Evolutionary conservation across 2,888 invertebrate genomes (phyloP), one percentile per base, ranked within the genome.

Genomic region (Seira ritae): DNA sequence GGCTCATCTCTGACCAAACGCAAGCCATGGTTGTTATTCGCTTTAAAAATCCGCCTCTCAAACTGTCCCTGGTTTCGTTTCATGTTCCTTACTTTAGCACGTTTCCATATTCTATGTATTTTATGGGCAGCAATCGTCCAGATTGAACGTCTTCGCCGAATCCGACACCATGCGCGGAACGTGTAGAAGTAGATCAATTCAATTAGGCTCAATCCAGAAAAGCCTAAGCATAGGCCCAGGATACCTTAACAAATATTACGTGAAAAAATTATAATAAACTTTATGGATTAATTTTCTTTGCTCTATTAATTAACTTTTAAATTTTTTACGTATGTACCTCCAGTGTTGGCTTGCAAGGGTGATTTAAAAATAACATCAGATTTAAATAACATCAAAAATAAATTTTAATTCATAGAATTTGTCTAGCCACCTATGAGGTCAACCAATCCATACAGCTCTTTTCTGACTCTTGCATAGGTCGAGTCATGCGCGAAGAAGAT

Each of bases 171-270:
- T 15, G 85, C 85, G 17, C 87, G 66, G 10, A 87, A 67, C 6
- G 87, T 86, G 71, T 85, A 76, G 46, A 86, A 87, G 46, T 87
- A 87, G 1, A 85, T 22, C 15, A 86, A 73, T 67, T 87, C 86
- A 8, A 87, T 76, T 0, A 86, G 42, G 46, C 85, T 86, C 17
- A 87, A 31, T 4, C 85, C 84, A 62, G 76, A 79, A 68, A 87
- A 87, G 2, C 86, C 87, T 12, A 86, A 68, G 22, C 81, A 86
- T 0, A 86, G 82, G 0, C 86, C 85, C 55, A 85, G 80, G 3
- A 85, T 77, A 15, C 85, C 31, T n/a, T n/a, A n/a, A n/a, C n/a
- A n/a, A n/a, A n/a, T n/a, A n/a, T n/a, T 31, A 8, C 31, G 8
- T 31, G 8, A 2, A 31, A 31, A 31, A 31, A 31, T 31, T 31